Base-by-base conservation (phyloP, 2,113 vertebrate genomes). In the Lepidothrix coronata region DNA sequence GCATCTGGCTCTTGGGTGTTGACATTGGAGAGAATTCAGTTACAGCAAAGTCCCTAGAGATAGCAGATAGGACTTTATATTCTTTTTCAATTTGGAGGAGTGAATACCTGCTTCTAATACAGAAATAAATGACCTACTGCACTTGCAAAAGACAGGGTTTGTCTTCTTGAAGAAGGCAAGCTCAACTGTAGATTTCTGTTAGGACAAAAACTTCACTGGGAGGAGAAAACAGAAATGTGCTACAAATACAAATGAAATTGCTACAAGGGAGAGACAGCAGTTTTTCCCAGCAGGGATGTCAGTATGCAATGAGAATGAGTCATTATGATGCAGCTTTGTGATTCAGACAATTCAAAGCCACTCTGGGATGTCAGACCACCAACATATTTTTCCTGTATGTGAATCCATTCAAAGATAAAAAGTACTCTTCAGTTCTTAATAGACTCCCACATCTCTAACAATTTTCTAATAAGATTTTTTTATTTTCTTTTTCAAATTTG, bases 341-440 rank as follows among this genome's bases (percentile, higher is more conserved):
- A 93, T 85, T 92, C 91, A 96, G 78, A 82, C 85, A 83, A 63
- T 59, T 79, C 85, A 96, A 82, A 95, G 61, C 88, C 67, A 39
- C 91, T 83, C 72, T 83, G 86, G 48, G 75, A 88, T 61, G 41
- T 93, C 91, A 93, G 44, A 49, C n/a, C 58, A 82, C 71, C 22
- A 19, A 82, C 44, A 8, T 75, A 25, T 63, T 85, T 91, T 67
- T 82, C 33, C 48, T 72, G 39, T 82, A 15, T 44, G 58, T 65
- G 54, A 92, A 83, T 68, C 27, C 44, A 24, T 37, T 67, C 15
- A 43, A 79, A 76, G 39, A 41, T 33, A 39, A 55, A 76, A 85
- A 75, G 57, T 39, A 43, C 55, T 76, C 43, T 55, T 14, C 4
- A 58, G 65, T 18, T 92, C 33, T 71, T 91, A 54, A 67, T 8